Evolutionary conservation across 2,888 invertebrate species (phyloP).

Genomic region (Aphodius sticticus): DNA sequence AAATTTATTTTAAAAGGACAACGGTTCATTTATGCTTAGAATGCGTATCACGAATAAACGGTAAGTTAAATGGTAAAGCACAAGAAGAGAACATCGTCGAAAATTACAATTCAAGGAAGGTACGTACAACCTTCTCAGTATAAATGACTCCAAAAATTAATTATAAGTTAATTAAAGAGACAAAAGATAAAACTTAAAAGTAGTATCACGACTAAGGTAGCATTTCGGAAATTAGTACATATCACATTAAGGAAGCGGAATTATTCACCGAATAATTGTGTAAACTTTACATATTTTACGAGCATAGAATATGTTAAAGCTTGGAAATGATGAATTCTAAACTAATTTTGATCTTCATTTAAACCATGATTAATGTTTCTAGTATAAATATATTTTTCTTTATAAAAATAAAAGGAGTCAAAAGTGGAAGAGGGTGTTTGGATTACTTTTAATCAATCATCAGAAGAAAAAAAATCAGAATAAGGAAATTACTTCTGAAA

Average conservation of each 20-base stretch:
- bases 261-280: background rate
- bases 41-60: background rate
- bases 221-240: background rate
- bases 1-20: background rate
- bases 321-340: too few species aligned
- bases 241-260: background rate
- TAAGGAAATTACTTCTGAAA: too few species aligned
- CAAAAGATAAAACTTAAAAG: background rate
- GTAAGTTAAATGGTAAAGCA: background rate
- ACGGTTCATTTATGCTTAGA: background rate
- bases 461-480: too few species aligned
- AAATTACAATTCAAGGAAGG: background rate
- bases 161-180: background rate
- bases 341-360: too few species aligned
- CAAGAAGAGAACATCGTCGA: background rate
- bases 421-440: too few species aligned
- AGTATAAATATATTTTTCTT: too few species aligned
- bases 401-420: too few species aligned
- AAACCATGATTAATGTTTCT: too few species aligned
- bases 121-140: background rate
- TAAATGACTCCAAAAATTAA: background rate
- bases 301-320: too few species aligned
- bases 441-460: too few species aligned
- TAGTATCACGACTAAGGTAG: background rate
- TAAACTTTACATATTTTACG: background rate